Evolutionary conservation across 2,888 invertebrate species (phyloP), one percentile per base, ranked within the genome.

Genomic region (Agrochola macilenta): DNA sequence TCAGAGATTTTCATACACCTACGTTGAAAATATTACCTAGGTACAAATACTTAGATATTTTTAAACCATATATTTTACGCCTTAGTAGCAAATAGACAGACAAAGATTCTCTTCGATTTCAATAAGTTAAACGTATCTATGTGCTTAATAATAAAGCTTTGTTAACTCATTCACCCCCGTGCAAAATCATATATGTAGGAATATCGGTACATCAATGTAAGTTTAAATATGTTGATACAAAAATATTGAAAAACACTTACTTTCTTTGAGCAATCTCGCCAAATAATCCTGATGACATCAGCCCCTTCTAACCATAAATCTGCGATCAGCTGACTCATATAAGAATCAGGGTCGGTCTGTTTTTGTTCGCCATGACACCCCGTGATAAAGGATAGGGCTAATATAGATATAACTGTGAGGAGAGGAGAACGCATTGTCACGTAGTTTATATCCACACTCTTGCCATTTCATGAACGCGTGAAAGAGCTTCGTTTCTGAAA

Each of bases 181-280:
- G 14, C 46, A 46, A 46, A 46, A 46, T 46, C 14, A 14, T 46
- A 46, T 46, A 4, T 0, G 14, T 46, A 46, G 43, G 43, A 43
- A 43, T 11, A 43, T 43, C 43, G 43, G 43, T 43, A 43, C 43
- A 43, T n/a, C n/a, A 54, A 54, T 9, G 8, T 20, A 49, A 35
- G 14, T 46, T 46, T 46, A 5, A 54, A 23, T 54, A 30, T 26
- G 4, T n/a, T 43, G 20, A 49, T 46, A 14, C 12, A 57, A 14
- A 35, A 65, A 46, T 7, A 30, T 0, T 26, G 0, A 20, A 46
- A 69, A 60, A 0, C 0, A 89, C 91, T 82, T 92, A 97, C 97
- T 90, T 96, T 96, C 84, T 95, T 96, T 0, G 97, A 95, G 76
- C 97, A 97, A 85, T 97, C 96, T 73, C 94, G 91, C 97, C 97